phyloP scores from a whole-genome alignment of 2,888 invertebrate species.

The Oeneis ivallda region DNA sequence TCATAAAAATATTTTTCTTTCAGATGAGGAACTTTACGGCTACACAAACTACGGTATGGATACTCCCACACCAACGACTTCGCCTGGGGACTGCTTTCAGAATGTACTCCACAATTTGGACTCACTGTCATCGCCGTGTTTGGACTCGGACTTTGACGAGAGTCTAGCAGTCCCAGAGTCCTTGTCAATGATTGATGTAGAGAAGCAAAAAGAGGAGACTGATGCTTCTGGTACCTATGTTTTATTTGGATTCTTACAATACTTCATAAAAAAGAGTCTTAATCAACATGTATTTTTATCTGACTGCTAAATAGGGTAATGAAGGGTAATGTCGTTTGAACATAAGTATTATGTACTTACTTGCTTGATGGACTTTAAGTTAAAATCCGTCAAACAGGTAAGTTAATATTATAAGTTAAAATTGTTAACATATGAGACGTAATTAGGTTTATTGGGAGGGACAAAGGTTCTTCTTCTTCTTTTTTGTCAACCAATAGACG shows the following conservation, averaged over 20 bases:
- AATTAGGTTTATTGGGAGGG: too few relatives aligned
- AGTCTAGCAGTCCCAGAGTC: slow-evolving; percentile 89
- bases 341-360: too few relatives aligned
- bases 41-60: slow-evolving; percentile 78
- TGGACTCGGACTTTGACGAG: slow-evolving; percentile 91
- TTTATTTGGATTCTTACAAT: slow-evolving; percentile 17
- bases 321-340: too few relatives aligned
- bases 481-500: too few relatives aligned
- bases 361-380: too few relatives aligned
- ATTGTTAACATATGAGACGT: too few relatives aligned
- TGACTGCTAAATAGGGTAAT: too few relatives aligned
- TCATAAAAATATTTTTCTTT: slow-evolving; percentile 31
- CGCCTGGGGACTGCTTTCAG: slow-evolving; percentile 70
- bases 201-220: slow-evolving; percentile 64
- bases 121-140: slow-evolving; percentile 73
- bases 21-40: slow-evolving; percentile 74
- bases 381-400: too few relatives aligned
- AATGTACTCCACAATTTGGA: slow-evolving; percentile 77
- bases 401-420: too few relatives aligned
- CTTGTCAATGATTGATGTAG: slow-evolving; percentile 84
- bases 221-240: slow-evolving; percentile 55
- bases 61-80: slow-evolving; percentile 63
- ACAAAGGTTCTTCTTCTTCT: too few relatives aligned
- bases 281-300: too few relatives aligned
- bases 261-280: background rate